A percentile compares a stretch with the other conserved stretches of the same genome.
Conservation (phyloP, 2,113 vertebrate species). For the Okapia johnstoni region DNA sequence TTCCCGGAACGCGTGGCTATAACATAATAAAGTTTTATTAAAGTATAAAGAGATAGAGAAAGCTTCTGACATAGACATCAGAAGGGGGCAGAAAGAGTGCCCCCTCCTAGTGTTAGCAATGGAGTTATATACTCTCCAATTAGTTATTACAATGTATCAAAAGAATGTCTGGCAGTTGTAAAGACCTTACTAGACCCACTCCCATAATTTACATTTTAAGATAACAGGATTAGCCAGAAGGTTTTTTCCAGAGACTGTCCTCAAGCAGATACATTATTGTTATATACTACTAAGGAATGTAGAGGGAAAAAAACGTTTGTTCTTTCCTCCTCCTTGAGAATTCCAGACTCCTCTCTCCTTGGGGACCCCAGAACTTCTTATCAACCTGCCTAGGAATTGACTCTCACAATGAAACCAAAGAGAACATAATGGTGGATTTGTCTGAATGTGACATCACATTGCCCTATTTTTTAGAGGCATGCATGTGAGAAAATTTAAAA, state of each 20-base stretch:
- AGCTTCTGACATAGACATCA: not conserved
- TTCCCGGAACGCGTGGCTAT: too few species aligned
- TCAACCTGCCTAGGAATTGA: not conserved
- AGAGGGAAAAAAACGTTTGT: not conserved
- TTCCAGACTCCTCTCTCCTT: not conserved
- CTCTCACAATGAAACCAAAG: conserved; percentile 8
- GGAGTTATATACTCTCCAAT: not conserved
- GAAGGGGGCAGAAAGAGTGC: not conserved
- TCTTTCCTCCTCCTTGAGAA: not conserved
- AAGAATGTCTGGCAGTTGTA: not conserved
- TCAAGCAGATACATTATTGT: not conserved
- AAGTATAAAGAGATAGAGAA: not conserved
- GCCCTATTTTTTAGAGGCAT: not conserved
- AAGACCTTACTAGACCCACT: not conserved
- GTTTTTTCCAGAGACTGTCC: not conserved
- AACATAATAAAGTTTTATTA: not conserved
- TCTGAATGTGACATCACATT: not conserved
- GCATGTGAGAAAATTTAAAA: not conserved
- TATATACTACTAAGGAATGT: not conserved
- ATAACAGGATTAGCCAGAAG: not conserved
- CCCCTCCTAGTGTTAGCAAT: not conserved
- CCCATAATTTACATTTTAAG: not conserved
- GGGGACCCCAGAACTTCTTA: not conserved
- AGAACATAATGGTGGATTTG: conserved; percentile 12
- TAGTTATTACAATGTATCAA: not conserved